Evolutionary conservation across 2,797 vertebrate species (phyloP).

Genomic region (Coendou prehensilis): DNA sequence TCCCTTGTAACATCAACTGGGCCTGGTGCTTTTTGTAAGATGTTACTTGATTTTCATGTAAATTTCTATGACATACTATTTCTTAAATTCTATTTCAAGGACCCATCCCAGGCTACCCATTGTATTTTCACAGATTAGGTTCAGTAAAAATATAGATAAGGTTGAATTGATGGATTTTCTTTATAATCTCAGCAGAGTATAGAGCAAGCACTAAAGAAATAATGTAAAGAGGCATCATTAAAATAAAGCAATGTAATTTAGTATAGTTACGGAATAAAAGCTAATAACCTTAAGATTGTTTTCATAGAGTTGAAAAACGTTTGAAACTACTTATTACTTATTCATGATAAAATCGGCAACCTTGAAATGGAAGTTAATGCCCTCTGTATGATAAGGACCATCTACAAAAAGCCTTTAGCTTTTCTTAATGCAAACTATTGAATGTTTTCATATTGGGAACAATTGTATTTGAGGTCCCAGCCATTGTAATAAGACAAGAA

Average conservation of each 20-base stretch:
- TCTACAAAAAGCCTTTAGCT: not conserved
- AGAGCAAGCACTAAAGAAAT: slow-evolving; percentile 1
- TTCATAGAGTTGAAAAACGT: not conserved
- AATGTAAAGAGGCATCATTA: not conserved
- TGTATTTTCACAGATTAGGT: not conserved
- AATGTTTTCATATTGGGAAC: not conserved
- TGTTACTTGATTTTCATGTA: not conserved
- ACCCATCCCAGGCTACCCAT: not conserved
- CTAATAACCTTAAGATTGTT: not conserved
- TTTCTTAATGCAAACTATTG: not conserved
- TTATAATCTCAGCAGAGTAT: slow-evolving; percentile 10
- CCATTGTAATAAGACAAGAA: slow-evolving; percentile 20
- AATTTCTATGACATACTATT: slow-evolving; percentile 10
- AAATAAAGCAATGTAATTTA: not conserved
- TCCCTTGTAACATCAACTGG: not conserved
- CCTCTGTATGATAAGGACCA: not conserved
- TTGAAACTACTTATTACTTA: not conserved
- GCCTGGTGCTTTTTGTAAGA: not conserved
- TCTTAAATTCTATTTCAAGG: slow-evolving; percentile 9
- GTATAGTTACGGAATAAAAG: slow-evolving; percentile 17
- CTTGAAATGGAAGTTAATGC: not conserved
- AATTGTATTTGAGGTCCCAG: not conserved
- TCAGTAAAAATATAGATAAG: not conserved
- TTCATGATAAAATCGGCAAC: slow-evolving; percentile 16
- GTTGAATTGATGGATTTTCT: not conserved